Percentiles rank a stretch among this genome's conserved stretches.
These are phyloP conservation scores for honey bee (Apis mellifera) DNA, from an alignment of 1,140 invertebrate genomes.

Conservation along the genomic window DNA sequence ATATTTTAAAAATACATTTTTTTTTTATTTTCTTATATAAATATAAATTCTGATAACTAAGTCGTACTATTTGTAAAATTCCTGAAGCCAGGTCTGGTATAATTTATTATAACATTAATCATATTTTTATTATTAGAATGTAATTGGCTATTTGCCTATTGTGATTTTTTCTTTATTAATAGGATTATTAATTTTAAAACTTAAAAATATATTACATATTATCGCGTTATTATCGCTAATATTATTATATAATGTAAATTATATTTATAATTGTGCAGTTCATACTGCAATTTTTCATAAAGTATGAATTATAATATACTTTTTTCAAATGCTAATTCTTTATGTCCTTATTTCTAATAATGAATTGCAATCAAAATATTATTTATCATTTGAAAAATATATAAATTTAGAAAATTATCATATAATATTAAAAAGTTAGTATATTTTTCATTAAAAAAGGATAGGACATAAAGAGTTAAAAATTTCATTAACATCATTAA, in stretches of 20 bases:
- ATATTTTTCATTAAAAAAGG: not conserved
- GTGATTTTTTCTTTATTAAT: slow-evolving; percentile 65
- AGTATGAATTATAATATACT: not conserved
- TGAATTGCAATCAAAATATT: slow-evolving; percentile 8
- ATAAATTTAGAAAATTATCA: not conserved
- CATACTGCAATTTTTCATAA: slow-evolving; percentile 4
- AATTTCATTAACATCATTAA: slow-evolving; percentile 12
- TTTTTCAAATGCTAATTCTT: slow-evolving; percentile 2
- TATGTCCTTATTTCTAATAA: slow-evolving; percentile 4
- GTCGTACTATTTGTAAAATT: slow-evolving; percentile 59
- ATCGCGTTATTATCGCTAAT: slow-evolving; percentile 19
- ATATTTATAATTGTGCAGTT: slow-evolving; percentile 25
- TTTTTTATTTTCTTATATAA: not conserved
- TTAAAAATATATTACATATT: slow-evolving; percentile 2
- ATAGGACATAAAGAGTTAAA: not conserved
- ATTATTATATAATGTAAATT: slow-evolving; percentile 14
- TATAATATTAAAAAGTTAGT: slow-evolving; percentile 2
- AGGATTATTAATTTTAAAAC: slow-evolving; percentile 21
- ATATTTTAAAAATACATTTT: not conserved
- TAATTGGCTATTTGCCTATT: slow-evolving; percentile 70
- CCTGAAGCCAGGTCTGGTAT: slow-evolving; percentile 65
- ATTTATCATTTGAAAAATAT: slow-evolving; percentile 9
- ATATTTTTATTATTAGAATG: slow-evolving; percentile 66
- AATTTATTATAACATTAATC: slow-evolving; percentile 71
- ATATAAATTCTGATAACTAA: slow-evolving; percentile 59